A percentile compares a stretch with the other conserved stretches of the same genome.
phyloP scores from a whole-genome alignment of 2,797 vertebrate genomes.

The Valencia hispanica region DNA sequence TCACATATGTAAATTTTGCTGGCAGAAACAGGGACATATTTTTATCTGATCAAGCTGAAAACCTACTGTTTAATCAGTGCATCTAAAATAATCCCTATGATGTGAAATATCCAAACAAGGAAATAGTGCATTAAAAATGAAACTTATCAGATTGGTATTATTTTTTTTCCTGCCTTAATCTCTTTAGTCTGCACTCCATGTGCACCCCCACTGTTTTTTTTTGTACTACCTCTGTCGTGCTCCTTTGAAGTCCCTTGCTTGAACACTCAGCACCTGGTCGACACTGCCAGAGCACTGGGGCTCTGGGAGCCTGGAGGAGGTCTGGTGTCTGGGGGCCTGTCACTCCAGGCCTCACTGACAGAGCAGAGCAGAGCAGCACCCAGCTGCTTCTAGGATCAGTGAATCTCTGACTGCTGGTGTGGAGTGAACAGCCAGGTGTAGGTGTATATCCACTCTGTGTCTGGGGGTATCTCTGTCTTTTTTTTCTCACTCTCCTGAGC shows the following conservation, averaged over 20 bases:
- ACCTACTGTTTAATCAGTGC: background rate
- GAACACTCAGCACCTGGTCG: constrained; percentile 28
- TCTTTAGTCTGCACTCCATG: constrained; percentile 6
- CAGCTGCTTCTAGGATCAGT: constrained; percentile 63
- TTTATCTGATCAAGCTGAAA: background rate
- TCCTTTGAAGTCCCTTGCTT: constrained; percentile 24
- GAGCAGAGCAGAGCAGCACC: constrained; percentile 21
- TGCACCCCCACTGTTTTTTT: background rate
- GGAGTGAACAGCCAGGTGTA: constrained; percentile 53
- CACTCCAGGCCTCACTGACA: constrained; percentile 45
- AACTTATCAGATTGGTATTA: background rate
- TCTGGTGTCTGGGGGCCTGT: constrained; percentile 44
- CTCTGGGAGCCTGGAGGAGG: constrained; percentile 7
- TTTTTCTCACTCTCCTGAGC: constrained; percentile 51
- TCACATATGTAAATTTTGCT: background rate
- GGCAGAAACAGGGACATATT: background rate
- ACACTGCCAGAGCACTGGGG: constrained; percentile 18
- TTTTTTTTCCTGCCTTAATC: background rate
- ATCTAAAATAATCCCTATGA: background rate
- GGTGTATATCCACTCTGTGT: constrained; percentile 65
- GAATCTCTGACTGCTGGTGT: constrained; percentile 57
- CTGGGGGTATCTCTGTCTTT: constrained; percentile 46
- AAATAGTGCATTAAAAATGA: background rate
- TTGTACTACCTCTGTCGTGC: constrained; percentile 13
- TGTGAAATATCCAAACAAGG: constrained; percentile 1